Evolutionary conservation across 2,113 vertebrate genomes (phyloP), one percentile per base, ranked within the genome.

Genomic region (Nesogale talazaci): DNA sequence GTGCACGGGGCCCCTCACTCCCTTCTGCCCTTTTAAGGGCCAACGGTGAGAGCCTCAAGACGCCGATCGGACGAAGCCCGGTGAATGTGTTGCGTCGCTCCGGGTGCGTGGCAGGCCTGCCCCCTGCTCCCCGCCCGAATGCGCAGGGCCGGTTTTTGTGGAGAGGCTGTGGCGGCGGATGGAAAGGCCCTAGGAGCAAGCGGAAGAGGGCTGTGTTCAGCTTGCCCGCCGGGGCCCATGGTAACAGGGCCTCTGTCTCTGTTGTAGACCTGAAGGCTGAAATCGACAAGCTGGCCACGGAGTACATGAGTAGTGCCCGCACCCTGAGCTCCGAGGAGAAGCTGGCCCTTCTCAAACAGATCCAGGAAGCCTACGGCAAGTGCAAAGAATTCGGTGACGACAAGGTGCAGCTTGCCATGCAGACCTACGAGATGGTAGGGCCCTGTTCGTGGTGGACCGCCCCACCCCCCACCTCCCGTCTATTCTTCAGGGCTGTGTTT

Each of bases 351-450:
- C 98, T 99, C 95, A 98, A 98, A 96, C 99, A 99, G 97, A 99
- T 99, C 96, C 99, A 99, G 86, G 98, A 99, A 86, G 99, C 99
- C 36, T 99, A 99, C 95, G 98, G 98, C 95, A 99, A 99, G 96
- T 99, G 99, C 98, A 99, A 99, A 96, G 99, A 99, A 81, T 99
- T 99, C 95, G 99, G 99, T 20, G 99, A 99, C 34, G 99, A 99
- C 97, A 99, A 99, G 96, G 99, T 99, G 89, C 99, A 99, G 96
- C 98, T 99, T 94, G 99, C 99, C 87, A 99, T 99, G 99, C 99
- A 99, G 98, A 99, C 99, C 75, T 99, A 99, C 65, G 99, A 99
- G 95, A 99, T 99, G 99, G 99, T 99, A 97, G 96, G 98, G 95
- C 88, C 82, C 82, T 72, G 79, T 83, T 63, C 77, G 23, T 5